Evolutionary conservation across 1,140 invertebrate species (phyloP), one percentile per base, ranked within the genome.

Genomic region (Plectrocnemia conspersa): DNA sequence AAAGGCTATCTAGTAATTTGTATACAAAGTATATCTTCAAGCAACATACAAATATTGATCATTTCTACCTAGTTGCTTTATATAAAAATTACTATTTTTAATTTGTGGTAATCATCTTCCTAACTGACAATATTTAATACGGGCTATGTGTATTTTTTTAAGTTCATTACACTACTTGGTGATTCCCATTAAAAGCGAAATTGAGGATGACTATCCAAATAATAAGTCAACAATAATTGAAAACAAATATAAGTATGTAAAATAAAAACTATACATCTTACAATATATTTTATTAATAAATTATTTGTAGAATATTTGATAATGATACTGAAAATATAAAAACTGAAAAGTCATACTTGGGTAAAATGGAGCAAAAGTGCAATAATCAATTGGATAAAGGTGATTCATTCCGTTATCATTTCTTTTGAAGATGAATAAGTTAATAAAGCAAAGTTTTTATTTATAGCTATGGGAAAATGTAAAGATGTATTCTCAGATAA

Each of bases 291-390:
- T n/a, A 38, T 38, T 38, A 6, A 38, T 38, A 38, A 38, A 38
- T 9, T 38, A 41, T 41, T 19, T 3, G 4, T 5, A 41, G 18
- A 19, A 13, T 18, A 11, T 6, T 11, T 41, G 16, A n/a, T 41
- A 41, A 3, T 41, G 11, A 19, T 41, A 18, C 21, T 29, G 27
- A 29, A 7, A n/a, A n/a, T n/a, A n/a, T 68, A 67, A 52, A 16
- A 63, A 33, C 61, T 61, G 2, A 59, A 62, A 45, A 64, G 64
- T 16, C 66, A 67, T 87, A 82, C 66, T 66, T 71, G 21, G 74
- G 74, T 41, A 87, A 86, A 64, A 71, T 86, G 22, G 72, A 78
- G 58, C 66, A 74, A 18, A 76, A 82, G 6, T 88, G 86, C 65
- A 69, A 82, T 56, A 70, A 79, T 52, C 77, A 81, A 58, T 66